phyloP scores from a whole-genome alignment of 2,888 invertebrate species.

The Anoncus sp. region DNA sequence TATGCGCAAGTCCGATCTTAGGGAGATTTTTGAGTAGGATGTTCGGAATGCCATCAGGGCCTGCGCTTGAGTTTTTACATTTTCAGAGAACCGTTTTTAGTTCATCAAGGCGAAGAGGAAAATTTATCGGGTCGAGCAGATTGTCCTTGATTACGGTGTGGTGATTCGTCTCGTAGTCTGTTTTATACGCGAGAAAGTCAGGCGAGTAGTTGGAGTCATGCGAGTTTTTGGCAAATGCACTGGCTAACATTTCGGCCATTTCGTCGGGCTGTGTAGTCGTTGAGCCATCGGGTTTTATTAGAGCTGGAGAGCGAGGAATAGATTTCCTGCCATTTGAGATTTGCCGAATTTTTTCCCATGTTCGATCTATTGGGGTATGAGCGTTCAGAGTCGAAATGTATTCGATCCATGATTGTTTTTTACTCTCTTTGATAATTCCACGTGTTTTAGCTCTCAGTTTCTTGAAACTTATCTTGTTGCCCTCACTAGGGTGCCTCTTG shows the following conservation, averaged over 20 bases:
- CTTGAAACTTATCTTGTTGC: background rate
- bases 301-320: background rate
- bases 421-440: background rate
- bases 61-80: constrained; percentile 55
- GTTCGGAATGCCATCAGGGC: constrained; percentile 60
- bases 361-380: background rate
- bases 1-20: background rate
- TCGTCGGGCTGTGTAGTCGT: no score
- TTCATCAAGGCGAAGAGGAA: background rate
- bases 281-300: no score
- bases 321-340: background rate
- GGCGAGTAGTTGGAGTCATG: no score
- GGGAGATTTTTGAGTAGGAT: constrained; percentile 49
- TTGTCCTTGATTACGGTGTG: no score
- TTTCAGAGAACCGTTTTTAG: background rate
- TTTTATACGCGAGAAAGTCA: no score
- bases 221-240: no score
- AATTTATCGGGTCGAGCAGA: background rate
- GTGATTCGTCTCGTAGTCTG: no score
- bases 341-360: background rate
- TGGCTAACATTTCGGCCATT: no score
- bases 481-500: background rate
- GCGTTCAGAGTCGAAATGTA: background rate
- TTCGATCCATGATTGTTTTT: background rate
- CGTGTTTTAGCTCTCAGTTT: background rate